Evolutionary conservation across 2,797 vertebrate species (phyloP).

Genomic region (Corythornis leucogaster): DNA sequence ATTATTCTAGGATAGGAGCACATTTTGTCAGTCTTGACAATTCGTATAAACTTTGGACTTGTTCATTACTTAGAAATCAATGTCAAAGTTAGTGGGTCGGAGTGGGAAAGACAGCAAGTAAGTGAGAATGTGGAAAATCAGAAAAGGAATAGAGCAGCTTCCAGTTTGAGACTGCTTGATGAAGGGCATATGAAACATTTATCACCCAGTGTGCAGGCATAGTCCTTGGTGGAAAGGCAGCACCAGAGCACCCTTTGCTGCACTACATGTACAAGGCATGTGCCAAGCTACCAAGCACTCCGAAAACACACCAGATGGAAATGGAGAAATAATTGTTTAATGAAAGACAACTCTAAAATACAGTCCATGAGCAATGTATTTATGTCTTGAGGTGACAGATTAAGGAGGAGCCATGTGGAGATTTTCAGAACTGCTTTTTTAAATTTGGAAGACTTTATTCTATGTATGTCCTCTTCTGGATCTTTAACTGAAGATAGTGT

Average conservation of each 20-base stretch:
- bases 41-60: not conserved
- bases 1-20: not conserved
- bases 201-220: rapidly evolving
- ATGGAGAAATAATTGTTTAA: not conserved
- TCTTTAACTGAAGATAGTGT: not conserved
- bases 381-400: not conserved
- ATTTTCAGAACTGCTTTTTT: not conserved
- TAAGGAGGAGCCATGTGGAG: not conserved
- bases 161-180: not conserved
- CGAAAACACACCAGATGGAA: not conserved
- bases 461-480: not conserved
- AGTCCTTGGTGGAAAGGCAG: not conserved
- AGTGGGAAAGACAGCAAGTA: not conserved
- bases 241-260: not conserved
- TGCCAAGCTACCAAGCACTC: not conserved
- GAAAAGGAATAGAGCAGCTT: not conserved
- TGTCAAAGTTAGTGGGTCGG: not conserved
- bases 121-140: not conserved
- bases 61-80: not conserved
- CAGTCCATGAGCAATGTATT: not conserved
- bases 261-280: not conserved
- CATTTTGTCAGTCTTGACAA: not conserved
- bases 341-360: not conserved
- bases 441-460: not conserved
- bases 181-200: not conserved